These are phyloP conservation scores for Thamnophis elegans DNA, from an alignment of 2,797 vertebrate species.

Conservation along the genomic window DNA sequence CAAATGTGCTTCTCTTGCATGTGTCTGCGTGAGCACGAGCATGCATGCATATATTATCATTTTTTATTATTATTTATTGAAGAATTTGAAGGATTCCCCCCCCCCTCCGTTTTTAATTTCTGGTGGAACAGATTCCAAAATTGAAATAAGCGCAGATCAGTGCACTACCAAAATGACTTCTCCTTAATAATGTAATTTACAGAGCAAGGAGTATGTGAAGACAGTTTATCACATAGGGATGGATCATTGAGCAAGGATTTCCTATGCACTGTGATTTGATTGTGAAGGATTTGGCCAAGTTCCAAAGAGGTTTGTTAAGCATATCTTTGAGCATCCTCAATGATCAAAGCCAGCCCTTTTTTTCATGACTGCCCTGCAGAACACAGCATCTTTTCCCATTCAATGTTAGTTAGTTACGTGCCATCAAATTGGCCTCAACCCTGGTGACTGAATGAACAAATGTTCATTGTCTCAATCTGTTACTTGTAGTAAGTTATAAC, in stretches of 20 bases:
- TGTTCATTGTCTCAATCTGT: neutral
- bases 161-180: neutral
- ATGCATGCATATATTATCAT: neutral
- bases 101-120: neutral
- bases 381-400: neutral
- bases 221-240: neutral
- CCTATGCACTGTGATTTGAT: neutral
- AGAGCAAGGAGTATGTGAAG: neutral
- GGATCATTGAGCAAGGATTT: neutral
- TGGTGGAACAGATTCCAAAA: neutral
- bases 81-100: no score
- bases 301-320: neutral
- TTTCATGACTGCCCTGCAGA: neutral
- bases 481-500: neutral
- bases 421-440: neutral
- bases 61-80: neutral
- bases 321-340: neutral
- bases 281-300: neutral
- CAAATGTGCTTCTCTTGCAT: neutral
- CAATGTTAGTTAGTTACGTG: neutral
- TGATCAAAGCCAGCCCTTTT: neutral
- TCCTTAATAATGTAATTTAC: constrained; percentile 4
- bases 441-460: neutral
- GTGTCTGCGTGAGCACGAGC: neutral
- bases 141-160: neutral